These are phyloP conservation scores for Anarhynchus alexandrinus DNA, from an alignment of 2,113 vertebrate species.

Conservation along the genomic window DNA sequence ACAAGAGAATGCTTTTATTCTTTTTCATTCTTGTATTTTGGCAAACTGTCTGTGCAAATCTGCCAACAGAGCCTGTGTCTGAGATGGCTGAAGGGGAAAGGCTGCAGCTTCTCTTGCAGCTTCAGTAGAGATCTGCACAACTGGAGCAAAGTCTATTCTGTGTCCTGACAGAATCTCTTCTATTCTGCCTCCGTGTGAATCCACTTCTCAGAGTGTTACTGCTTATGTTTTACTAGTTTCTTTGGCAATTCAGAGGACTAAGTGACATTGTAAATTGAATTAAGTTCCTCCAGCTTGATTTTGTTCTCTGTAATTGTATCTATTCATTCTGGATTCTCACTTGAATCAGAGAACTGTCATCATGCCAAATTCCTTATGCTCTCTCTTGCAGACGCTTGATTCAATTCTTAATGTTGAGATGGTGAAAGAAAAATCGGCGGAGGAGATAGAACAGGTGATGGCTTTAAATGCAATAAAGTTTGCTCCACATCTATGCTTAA, in stretches of 20 bases:
- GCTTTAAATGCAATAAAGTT: not conserved
- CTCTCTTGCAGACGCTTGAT: conserved; percentile 80
- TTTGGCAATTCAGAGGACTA: not conserved
- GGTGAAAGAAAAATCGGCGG: conserved; percentile 85
- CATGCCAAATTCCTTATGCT: not conserved
- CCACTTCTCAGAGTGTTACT: not conserved
- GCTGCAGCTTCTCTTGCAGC: not conserved
- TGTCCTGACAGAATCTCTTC: not conserved
- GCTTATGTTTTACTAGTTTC: not conserved
- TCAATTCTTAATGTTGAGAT: conserved; percentile 90
- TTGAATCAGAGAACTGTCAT: not conserved
- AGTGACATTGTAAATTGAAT: not conserved
- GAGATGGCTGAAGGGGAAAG: not conserved
- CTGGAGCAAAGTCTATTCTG: not conserved
- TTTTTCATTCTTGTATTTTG: not conserved
- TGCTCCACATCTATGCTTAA: not conserved
- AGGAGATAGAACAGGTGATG: conserved; percentile 89
- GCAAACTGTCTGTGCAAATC: not conserved
- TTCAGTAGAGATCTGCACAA: not conserved
- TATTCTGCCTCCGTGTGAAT: not conserved
- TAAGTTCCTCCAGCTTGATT: not conserved
- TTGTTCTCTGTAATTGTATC: not conserved
- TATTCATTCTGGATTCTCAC: not conserved
- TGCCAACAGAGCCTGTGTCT: not conserved
- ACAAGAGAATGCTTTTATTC: not conserved